Conservation (phyloP, 2,888 invertebrate species). For the Limnephilus lunatus region DNA sequence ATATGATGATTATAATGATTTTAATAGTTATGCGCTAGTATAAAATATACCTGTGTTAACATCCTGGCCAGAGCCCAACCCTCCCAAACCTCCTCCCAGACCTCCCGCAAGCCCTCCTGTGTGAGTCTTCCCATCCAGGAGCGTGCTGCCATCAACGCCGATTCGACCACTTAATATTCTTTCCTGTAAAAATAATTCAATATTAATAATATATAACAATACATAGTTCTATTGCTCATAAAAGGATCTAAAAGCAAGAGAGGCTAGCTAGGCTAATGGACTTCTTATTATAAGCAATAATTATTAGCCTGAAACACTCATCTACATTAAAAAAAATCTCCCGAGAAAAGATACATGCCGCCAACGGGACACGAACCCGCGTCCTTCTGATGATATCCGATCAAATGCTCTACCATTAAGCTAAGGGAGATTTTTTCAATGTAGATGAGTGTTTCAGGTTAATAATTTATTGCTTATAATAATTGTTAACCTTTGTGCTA, state of each 20-base stretch:
- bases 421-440: too few relatives aligned
- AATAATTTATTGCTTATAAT: too few relatives aligned
- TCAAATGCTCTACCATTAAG: too few relatives aligned
- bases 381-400: too few relatives aligned
- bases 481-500: too few relatives aligned
- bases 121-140: conserved; percentile 73
- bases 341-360: too few relatives aligned
- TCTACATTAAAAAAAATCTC: too few relatives aligned
- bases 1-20: neutral
- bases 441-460: too few relatives aligned
- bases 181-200: conserved; percentile 69
- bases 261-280: neutral
- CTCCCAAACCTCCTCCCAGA: neutral
- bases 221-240: neutral
- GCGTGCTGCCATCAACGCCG: conserved; percentile 93
- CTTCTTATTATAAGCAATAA: too few relatives aligned
- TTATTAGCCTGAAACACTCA: too few relatives aligned
- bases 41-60: conserved; percentile 23
- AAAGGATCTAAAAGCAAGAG: neutral
- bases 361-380: too few relatives aligned
- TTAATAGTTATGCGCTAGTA: neutral
- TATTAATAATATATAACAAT: neutral
- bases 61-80: neutral
- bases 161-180: conserved; percentile 87
- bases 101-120: neutral